Conservation (phyloP, 2,888 invertebrate species). For the Pristionchus arcanus region DNA sequence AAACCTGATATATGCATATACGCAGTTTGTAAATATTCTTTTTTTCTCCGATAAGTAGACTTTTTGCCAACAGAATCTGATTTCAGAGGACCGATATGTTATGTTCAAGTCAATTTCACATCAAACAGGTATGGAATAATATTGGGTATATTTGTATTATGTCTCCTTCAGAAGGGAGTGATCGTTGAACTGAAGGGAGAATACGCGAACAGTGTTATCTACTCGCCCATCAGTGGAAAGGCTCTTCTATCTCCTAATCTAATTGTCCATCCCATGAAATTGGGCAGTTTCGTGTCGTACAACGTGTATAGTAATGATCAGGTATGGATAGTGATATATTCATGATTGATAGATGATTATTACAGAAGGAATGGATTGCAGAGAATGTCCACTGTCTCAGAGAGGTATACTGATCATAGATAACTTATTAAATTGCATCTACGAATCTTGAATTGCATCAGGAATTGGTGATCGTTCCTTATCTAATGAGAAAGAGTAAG, state of each 20-base stretch:
- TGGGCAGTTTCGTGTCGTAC: background rate
- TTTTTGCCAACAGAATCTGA: no score
- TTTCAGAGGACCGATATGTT: no score
- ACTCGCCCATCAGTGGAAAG: background rate
- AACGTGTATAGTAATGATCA: background rate
- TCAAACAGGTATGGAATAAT: no score
- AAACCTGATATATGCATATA: no score
- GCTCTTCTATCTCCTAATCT: background rate
- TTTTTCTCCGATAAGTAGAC: no score
- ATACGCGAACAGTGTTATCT: background rate
- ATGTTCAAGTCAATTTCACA: no score
- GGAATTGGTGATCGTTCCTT: background rate
- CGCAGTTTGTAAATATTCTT: no score
- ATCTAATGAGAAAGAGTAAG: background rate
- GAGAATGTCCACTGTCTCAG: background rate
- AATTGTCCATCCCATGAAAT: background rate
- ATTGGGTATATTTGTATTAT: no score
- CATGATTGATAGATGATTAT: background rate
- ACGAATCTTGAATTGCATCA: background rate
- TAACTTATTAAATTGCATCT: background rate
- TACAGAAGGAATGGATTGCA: background rate
- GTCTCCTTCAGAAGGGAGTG: background rate
- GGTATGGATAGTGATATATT: background rate
- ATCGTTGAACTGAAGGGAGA: background rate
- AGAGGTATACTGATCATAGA: background rate